Base-by-base conservation (phyloP, 2,797 vertebrate species). In the Setipinna tenuifilis region DNA sequence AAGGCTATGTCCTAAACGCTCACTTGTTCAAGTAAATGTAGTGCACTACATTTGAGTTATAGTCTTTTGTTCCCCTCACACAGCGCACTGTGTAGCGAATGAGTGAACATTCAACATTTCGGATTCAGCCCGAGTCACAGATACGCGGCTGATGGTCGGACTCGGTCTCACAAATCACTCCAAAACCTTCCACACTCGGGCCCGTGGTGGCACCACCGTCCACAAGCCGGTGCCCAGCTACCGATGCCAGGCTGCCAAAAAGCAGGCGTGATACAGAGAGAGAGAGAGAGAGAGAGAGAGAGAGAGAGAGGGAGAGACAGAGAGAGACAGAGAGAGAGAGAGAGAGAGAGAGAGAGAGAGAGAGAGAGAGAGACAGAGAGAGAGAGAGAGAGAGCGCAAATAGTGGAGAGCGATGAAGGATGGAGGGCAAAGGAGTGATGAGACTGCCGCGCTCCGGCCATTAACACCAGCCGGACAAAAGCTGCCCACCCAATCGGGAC, bases 131-230 rank as follows among this genome's bases (percentile, higher is more conserved):
- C 35, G 31, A 78, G 71, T 78, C 71, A 41, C 6, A 44, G 4
- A 78, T n/a, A 54, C 35, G 19, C 17, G 71, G 31, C 71, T 78
- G 71, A 31, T 9, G 7, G 50, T 54, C 50, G 46, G 46, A 48
- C 46, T 48, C 93, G 89, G 88, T 88, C 87, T 89, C 92, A 91
- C 92, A 94, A 93, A 94, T 93, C 91, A 90, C 91, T 83, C 61
- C 71, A 54, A 48, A 48, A 94, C 92, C 92, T 93, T 91, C 92
- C 46, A 9, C 31, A 59, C 86, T 86, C 87, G 0, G 80, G 89
- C 91, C 91, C 78, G 59, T 61, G 81, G 89, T 90, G 82, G 81
- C 50, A 83, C 62, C 54, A 19, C 19, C 68, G 19, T 21, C 41
- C 59, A 10, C 46, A 31, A 65, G 78, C 68, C 65, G 17, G 12